A percentile compares a stretch with the other conserved stretches of the same genome.
Conservation (phyloP, 2,797 vertebrate genomes). For the Molossus molossus region DNA sequence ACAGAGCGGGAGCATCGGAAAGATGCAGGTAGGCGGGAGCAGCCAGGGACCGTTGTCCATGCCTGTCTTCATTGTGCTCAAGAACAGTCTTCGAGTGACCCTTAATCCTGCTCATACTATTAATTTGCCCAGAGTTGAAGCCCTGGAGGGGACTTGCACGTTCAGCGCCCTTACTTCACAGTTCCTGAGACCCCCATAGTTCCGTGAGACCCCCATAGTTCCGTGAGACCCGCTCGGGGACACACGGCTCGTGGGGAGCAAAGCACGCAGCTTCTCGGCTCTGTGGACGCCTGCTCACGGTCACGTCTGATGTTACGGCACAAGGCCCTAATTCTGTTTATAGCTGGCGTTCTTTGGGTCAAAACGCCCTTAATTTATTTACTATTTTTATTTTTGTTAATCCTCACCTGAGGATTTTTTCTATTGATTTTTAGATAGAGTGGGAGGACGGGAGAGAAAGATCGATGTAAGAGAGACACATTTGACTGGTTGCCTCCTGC, state of each 20-base stretch:
- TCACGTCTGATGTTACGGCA: fast-evolving
- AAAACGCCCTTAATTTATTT: neutral
- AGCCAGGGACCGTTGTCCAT: neutral
- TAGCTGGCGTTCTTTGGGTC: neutral
- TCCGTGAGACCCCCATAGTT: neutral
- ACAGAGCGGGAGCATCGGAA: fast-evolving
- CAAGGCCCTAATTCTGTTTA: neutral
- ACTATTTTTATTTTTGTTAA: no score
- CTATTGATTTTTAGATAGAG: no score
- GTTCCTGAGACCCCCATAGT: neutral
- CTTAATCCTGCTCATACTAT: neutral
- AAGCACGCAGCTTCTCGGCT: no score
- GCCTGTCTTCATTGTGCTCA: no score
- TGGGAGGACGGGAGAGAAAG: no score
- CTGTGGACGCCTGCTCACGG: fast-evolving
- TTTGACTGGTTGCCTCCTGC: no score
- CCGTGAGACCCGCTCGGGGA: neutral
- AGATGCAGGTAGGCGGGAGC: fast-evolving
- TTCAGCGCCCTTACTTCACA: neutral
- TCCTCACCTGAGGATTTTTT: no score
- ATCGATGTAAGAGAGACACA: no score
- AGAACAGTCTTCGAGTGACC: neutral
- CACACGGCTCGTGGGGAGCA: neutral
- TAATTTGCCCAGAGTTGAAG: neutral
- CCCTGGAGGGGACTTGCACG: neutral